Evolutionary conservation across 1,140 invertebrate genomes (phyloP), one percentile per base, ranked within the genome.

Genomic region (Sycophaga agraensis): DNA sequence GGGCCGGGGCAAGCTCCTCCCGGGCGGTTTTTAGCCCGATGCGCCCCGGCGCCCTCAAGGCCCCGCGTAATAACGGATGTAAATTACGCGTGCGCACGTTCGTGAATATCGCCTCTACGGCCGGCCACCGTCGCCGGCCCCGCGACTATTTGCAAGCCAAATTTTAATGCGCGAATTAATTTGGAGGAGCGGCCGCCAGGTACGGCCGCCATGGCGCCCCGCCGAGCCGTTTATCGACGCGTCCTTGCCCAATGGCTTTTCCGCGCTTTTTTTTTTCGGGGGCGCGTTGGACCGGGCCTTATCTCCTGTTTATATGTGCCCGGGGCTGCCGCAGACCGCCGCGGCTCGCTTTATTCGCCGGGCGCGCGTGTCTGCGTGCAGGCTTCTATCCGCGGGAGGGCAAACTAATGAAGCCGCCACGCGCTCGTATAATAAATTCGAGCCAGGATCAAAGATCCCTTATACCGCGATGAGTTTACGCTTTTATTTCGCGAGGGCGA

Each of bases 101-200:
- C 66, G 46, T 54, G 57, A 67, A 66, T 67, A 68, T 64, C 40
- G 50, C 34, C 50, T 37, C 63, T 35, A n/a, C n/a, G 1, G 2
- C 28, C 19, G 40, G 42, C 35, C 26, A 11, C 21, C 50, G 72
- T 74, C 77, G 73, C 75, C 70, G 76, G 75, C n/a, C 76, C 72
- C 69, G 71, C 75, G 75, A 79, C n/a, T 81, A 80, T 81, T 81
- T 81, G 79, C 79, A 81, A 80, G 79, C 79, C 79, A 80, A 81
- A 81, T 81, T 81, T 81, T 81, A 81, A 81, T 81, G 79, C 78
- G 72, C 71, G 77, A 80, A 81, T 81, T 81, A 81, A 81, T 81
- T 81, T 81, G 77, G 74, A 73, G 74, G 70, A 80, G 73, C 66
- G 39, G 21, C 43, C 28, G 28, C n/a, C n/a, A 45, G 43, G 14